Evolutionary conservation across 2,113 vertebrate species (phyloP), one percentile per base, ranked within the genome.

Genomic region (Odontesthes bonariensis): DNA sequence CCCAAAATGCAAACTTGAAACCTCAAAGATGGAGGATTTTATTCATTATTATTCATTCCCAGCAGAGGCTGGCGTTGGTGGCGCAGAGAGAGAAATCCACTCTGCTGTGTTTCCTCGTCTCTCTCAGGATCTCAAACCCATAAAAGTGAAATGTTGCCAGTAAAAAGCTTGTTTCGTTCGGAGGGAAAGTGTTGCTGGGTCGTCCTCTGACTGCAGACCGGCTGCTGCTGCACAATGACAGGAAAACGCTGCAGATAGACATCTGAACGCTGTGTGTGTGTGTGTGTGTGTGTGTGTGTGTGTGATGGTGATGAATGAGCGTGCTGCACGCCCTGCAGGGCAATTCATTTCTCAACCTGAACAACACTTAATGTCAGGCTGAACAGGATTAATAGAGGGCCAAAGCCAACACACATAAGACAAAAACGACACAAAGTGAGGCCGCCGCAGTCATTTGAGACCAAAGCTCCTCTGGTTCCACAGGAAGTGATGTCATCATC

Each of bases 331-430:
- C 73, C 84, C 82, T 72, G 80, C 82, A 81, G 87, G 73, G 82
- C 68, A 79, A 81, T 87, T 89, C 77, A 87, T 89, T 87, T 85
- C 77, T 85, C 87, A 85, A 73, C 68, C 82, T 68, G 84, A 85
- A 86, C 86, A 86, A 82, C 87, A 85, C 75, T 86, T 84, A 84
- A 83, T 86, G 84, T 86, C 84, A 84, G 78, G 67, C 16, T 38
- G 76, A 82, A 67, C 69, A 81, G 67, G 74, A 83, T 87, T 85
- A 87, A 87, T 85, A 47, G 61, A 63, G 58, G 55, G 79, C 57
- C 46, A 40, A 59, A 69, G 58, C 63, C 54, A 32, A 11, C 74
- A 64, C 42, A 68, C 14, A 61, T 61, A 71, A 38, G 22, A 42
- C 12, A 27, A 57, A 16, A 69, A 22, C 46, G 13, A 27, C 57